Evolutionary conservation across 2,113 vertebrate species (phyloP), one percentile per base, ranked within the genome.

Genomic region (Alouatta palliata): DNA sequence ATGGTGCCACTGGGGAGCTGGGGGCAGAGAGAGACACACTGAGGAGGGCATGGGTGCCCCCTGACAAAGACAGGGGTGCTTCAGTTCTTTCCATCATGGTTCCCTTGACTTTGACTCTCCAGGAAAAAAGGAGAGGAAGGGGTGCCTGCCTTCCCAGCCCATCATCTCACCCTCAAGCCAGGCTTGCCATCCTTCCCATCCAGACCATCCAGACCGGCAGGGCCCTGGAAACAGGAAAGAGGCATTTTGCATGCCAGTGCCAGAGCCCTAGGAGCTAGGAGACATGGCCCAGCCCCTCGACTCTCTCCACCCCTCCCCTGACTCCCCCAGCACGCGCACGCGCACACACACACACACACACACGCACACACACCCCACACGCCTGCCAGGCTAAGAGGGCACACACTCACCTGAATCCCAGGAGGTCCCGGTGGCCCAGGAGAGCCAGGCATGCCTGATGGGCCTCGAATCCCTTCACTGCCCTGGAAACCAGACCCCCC

Each of bases 111-210:
- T 47, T 73, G 45, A 47, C 47, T 83, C 56, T 73, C 68, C 35
- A 14, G 56, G 12, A n/a, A 58, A 12, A n/a, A 87, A 49, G 37
- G 76, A 56, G 43, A 49, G 54, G 37, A 58, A 37, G 9, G 35
- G 61, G 5, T 8, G 16, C 64, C n/a, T 12, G n/a, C 21, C 54
- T 19, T 43, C 49, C 40, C 2, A 0, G 10, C 56, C 61, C 1
- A 0, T 13, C 11, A 1, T 81, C 99, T 99, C 98, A 99, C 99
- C 98, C 99, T 97, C 73, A 98, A 43, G 6, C 99, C 99, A 2
- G 99, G 99, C 89, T 99, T 99, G 45, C 99, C 99, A 0, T 99
- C 99, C 98, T 99, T 99, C 83, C 99, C 99, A 0, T 99, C 99
- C 66, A 99, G 96, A 64, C 99, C 99, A 16, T 99, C 99, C 95